phyloP scores from a whole-genome alignment of 2,888 invertebrate genomes.

The Amorpha juglandis region DNA sequence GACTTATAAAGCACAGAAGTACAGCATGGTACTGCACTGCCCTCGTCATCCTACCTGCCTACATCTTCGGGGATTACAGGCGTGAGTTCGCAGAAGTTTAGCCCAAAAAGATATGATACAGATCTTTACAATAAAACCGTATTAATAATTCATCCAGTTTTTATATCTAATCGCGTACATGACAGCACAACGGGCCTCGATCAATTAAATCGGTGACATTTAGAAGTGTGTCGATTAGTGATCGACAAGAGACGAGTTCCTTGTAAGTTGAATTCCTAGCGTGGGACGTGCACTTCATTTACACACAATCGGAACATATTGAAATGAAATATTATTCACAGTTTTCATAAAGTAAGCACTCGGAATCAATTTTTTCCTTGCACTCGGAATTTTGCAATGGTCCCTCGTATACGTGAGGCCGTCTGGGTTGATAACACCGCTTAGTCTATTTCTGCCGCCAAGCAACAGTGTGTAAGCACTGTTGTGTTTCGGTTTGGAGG shows the following conservation, averaged over 20 bases:
- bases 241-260: background rate
- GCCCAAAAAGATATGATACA: background rate
- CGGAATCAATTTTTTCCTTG: too few relatives aligned
- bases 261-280: constrained; percentile 9
- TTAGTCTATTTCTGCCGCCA: too few relatives aligned
- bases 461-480: too few relatives aligned
- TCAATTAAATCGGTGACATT: constrained; percentile 22
- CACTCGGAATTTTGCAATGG: too few relatives aligned
- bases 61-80: too few relatives aligned
- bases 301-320: constrained; percentile 21
- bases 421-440: too few relatives aligned
- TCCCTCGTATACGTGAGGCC: too few relatives aligned
- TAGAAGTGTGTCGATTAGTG: constrained; percentile 3
- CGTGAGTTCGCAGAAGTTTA: too few relatives aligned
- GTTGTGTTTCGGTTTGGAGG: too few relatives aligned
- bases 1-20: too few relatives aligned
- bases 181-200: constrained; percentile 12
- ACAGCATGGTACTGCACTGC: too few relatives aligned
- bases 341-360: constrained; percentile 10
- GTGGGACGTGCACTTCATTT: constrained; percentile 21
- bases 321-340: constrained; percentile 11
- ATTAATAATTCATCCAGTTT: constrained; percentile 15
- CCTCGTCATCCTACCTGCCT: too few relatives aligned
- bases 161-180: constrained; percentile 18
- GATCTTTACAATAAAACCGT: background rate